These are phyloP conservation scores for Trichonephila inaurata DNA, from an alignment of 1,140 invertebrate genomes.

Conservation along the genomic window DNA sequence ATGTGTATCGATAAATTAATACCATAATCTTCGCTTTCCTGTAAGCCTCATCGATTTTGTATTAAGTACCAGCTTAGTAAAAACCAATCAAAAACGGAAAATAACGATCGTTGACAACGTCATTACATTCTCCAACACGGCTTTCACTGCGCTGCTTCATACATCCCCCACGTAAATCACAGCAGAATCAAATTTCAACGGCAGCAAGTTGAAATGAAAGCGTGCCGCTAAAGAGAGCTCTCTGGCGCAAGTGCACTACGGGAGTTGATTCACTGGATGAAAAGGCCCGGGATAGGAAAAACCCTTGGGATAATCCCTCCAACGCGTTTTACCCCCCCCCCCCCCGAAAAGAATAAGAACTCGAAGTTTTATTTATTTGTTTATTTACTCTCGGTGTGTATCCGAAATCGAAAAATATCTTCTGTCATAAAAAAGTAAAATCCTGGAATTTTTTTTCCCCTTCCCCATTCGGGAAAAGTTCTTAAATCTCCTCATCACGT, in stretches of 20 bases:
- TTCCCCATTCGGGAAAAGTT: background rate
- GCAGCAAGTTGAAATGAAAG: conserved; percentile 20
- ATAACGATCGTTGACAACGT: too few relatives aligned
- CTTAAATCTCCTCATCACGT: conserved; percentile 21
- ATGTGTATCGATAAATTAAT: too few relatives aligned
- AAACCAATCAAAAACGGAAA: too few relatives aligned
- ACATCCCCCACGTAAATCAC: background rate
- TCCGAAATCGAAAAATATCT: conserved; percentile 5
- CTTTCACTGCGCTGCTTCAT: too few relatives aligned
- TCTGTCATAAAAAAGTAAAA: background rate
- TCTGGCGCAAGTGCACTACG: background rate
- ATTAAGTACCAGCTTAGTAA: too few relatives aligned
- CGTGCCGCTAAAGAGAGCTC: background rate
- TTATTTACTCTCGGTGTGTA: background rate
- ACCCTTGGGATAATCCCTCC: background rate
- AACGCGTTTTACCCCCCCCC: background rate
- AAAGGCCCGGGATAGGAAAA: background rate
- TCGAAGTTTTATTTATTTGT: conserved; percentile 18
- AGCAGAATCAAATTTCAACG: background rate
- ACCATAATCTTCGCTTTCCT: too few relatives aligned
- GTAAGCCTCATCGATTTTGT: too few relatives aligned
- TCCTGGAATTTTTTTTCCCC: background rate
- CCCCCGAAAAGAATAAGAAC: background rate
- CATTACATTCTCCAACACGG: too few relatives aligned
- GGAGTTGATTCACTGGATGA: background rate